Base-by-base conservation (phyloP, 1,140 invertebrate species). In the Tigriopus japonicus region DNA sequence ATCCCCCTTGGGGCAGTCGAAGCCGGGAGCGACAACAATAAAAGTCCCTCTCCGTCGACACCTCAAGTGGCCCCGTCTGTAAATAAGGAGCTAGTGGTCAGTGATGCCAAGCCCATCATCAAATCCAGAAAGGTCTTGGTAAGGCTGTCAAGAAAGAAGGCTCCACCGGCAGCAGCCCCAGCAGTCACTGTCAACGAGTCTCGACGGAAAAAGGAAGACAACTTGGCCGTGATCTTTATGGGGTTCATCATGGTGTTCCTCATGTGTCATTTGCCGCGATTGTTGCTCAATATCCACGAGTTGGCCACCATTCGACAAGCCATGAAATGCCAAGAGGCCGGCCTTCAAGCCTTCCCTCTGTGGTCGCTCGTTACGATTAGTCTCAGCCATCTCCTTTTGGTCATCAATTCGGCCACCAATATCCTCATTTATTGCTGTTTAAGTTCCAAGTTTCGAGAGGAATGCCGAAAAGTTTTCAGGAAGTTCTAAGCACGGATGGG, bases 221-320 rank as follows among this genome's bases (percentile, higher is more conserved):
- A 58, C 35, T 17, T 58, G 35, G 55, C 55, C 5, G 55, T 58
- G 3, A 58, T 58, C 17, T 58, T 58, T 40, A 58, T 58, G 55
- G 55, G 21, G 12, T 58, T 58, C 28, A 58, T 58, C 10, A 17
- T 58, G 35, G 55, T 58, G 12, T 58, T 58, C 41, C 55, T 58
- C 17, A 19, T 58, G 13, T 58, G 55, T 42, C 55, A 58, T 42
- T 42, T 58, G 35, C 55, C 55, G 14, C 24, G 55, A 23, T 23
- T 58, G 13, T 40, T 58, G n/a, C 28, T 58, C 17, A 58, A 58
- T 24, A 58, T 58, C 42, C 55, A 58, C 40, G 55, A 58, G 41
- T 40, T 58, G n/a, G 21, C 40, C 15, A 58, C 55, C 55, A 58
- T 58, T 21, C n/a, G 45, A 14, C 21, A 58, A 6, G 40, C 55